Evolutionary conservation across 2,797 vertebrate species (phyloP).

Genomic region (Apogon hyalosoma): DNA sequence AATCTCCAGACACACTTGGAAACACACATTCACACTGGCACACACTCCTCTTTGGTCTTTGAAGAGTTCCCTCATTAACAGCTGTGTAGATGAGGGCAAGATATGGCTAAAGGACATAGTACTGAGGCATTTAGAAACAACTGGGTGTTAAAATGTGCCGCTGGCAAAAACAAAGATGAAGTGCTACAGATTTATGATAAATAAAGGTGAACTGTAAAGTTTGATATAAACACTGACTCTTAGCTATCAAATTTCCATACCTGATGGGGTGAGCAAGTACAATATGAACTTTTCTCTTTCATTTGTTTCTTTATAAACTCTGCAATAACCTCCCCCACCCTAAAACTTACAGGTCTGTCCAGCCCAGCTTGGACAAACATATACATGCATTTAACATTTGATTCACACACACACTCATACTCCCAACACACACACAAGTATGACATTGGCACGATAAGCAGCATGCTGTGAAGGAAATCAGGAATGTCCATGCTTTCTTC

Average conservation of each 20-base stretch:
- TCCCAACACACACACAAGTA: conserved; percentile 51
- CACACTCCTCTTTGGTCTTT: conserved; percentile 78
- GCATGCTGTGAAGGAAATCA: conserved; percentile 66
- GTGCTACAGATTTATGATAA: conserved; percentile 79
- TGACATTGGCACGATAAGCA: conserved; percentile 76
- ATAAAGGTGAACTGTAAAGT: conserved; percentile 67
- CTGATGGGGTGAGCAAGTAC: conserved; percentile 77
- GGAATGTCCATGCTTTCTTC: conserved; percentile 58
- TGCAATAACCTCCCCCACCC: conserved; percentile 54
- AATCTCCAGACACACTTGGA: conserved; percentile 59
- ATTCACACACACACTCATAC: conserved; percentile 26
- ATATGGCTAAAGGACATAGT: conserved; percentile 74
- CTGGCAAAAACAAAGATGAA: conserved; percentile 71
- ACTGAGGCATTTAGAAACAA: conserved; percentile 69
- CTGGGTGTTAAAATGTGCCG: conserved; percentile 73
- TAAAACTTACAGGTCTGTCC: conserved; percentile 65
- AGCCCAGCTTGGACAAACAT: conserved; percentile 87
- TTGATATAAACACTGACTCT: conserved; percentile 65
- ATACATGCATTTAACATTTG: conserved; percentile 51
- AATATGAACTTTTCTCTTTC: conserved; percentile 63
- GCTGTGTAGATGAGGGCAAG: conserved; percentile 54
- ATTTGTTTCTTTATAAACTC: conserved; percentile 66
- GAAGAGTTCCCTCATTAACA: conserved; percentile 61
- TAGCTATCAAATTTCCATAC: conserved; percentile 76
- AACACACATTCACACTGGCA: conserved; percentile 33